phyloP scores from a whole-genome alignment of 2,888 invertebrate genomes.

The Hypercompe scribonia region DNA sequence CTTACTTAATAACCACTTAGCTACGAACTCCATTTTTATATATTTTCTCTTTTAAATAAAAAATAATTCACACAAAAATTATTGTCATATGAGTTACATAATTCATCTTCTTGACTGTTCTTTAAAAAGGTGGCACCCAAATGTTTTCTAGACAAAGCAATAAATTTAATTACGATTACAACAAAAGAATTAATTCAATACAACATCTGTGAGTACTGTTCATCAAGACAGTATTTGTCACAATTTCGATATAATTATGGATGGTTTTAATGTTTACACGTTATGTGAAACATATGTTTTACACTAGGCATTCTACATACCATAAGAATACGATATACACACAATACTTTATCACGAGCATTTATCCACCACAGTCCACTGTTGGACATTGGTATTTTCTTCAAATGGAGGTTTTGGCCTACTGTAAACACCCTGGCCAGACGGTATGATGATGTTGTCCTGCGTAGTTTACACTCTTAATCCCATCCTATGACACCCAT shows the following conservation, averaged over 20 bases:
- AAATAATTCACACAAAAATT: not conserved
- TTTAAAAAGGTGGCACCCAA: constrained; percentile 7
- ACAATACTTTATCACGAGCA: not conserved
- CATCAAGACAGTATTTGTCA: constrained; percentile 32
- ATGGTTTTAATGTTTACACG: constrained; percentile 31
- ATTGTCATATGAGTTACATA: not conserved
- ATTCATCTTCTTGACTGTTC: constrained; percentile 4
- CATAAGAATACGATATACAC: not conserved
- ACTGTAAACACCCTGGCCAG: too few species aligned
- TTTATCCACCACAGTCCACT: too few species aligned
- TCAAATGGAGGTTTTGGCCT: too few species aligned
- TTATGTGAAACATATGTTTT: not conserved
- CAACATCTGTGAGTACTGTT: constrained; percentile 42
- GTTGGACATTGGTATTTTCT: too few species aligned
- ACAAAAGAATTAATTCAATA: constrained; percentile 47
- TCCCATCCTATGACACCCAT: too few species aligned
- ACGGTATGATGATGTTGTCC: too few species aligned
- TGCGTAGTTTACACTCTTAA: too few species aligned
- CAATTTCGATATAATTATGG: constrained; percentile 29
- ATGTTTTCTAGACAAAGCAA: constrained; percentile 15
- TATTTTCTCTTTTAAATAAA: too few species aligned
- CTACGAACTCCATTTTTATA: too few species aligned
- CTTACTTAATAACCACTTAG: too few species aligned
- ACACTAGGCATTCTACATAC: not conserved
- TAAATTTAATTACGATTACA: constrained; percentile 11